phyloP scores from a whole-genome alignment of 2,797 vertebrate genomes.

The Aeoliscus strigatus region DNA sequence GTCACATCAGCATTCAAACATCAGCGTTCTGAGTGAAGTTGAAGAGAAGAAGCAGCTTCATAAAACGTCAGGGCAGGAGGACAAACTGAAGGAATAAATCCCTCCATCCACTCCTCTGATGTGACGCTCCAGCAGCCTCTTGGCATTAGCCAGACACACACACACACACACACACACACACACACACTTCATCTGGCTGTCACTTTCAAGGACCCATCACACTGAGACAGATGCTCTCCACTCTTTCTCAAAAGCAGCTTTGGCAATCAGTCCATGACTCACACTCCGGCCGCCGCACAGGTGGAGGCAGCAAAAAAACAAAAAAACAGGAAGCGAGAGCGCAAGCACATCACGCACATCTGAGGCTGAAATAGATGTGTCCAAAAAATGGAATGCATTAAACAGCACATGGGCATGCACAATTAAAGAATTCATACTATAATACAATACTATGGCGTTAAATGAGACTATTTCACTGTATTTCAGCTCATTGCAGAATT shows the following conservation, averaged over 20 bases:
- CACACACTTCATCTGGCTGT: slow-evolving; percentile 30
- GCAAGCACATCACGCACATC: too few relatives aligned
- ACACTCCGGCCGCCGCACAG: slow-evolving; percentile 21
- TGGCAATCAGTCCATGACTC: slow-evolving; percentile 31
- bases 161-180: slow-evolving; percentile 8
- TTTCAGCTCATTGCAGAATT: too few relatives aligned
- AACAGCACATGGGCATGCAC: too few relatives aligned
- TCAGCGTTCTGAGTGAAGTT: too few relatives aligned
- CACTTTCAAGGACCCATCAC: slow-evolving; percentile 32
- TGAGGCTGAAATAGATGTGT: too few relatives aligned
- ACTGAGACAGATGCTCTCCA: slow-evolving; percentile 38
- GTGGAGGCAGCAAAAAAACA: slow-evolving; percentile 13
- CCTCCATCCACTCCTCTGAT: slow-evolving; percentile 14
- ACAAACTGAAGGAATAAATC: slow-evolving; percentile 19
- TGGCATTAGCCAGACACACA: slow-evolving; percentile 10
- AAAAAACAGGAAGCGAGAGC: background rate
- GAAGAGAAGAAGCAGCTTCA: slow-evolving; percentile 6
- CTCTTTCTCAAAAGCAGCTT: slow-evolving; percentile 26
- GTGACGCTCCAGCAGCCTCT: slow-evolving; percentile 13
- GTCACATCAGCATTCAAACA: too few relatives aligned
- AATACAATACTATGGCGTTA: too few relatives aligned
- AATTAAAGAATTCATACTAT: too few relatives aligned
- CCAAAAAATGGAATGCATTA: too few relatives aligned
- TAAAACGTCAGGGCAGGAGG: slow-evolving; percentile 8
- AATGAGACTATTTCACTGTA: too few relatives aligned